Conservation (phyloP, 2,113 vertebrate genomes). For the Daboia siamensis region DNA sequence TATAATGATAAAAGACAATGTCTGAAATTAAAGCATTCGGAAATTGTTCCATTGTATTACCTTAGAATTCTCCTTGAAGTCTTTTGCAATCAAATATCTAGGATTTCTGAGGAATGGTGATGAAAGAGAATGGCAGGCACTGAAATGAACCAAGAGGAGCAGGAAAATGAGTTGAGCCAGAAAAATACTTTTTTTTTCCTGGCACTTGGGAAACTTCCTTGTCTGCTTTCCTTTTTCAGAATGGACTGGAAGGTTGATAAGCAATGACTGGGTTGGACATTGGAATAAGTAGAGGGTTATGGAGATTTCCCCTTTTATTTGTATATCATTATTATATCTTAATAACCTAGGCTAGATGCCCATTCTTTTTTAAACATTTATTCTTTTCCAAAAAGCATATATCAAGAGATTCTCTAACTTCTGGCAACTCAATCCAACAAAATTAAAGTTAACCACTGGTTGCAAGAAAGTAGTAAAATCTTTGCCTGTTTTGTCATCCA, state of each 20-base stretch:
- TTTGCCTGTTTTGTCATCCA: not conserved
- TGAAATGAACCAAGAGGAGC: not conserved
- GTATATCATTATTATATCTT: not conserved
- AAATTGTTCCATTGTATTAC: not conserved
- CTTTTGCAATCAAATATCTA: not conserved
- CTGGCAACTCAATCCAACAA: not conserved
- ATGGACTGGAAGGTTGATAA: not conserved
- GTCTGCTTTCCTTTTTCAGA: not conserved
- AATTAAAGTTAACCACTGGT: not conserved
- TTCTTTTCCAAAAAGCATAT: not conserved
- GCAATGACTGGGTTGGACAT: not conserved
- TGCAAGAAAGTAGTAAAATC: not conserved
- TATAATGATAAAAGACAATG: not conserved
- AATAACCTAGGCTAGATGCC: not conserved
- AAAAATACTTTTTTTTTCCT: not conserved
- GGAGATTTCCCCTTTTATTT: not conserved
- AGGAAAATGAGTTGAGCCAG: not conserved
- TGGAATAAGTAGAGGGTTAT: not conserved
- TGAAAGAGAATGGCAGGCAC: not conserved
- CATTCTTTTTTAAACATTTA: not conserved
- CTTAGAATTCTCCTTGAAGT: not conserved
- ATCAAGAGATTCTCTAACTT: not conserved
- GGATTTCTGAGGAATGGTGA: not conserved
- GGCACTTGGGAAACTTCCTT: not conserved
- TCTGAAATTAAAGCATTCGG: not conserved